Percentiles rank a stretch among this genome's conserved stretches.
These are phyloP conservation scores for Barbus barbus DNA, from an alignment of 2,113 vertebrate genomes.

Conservation along the genomic window DNA sequence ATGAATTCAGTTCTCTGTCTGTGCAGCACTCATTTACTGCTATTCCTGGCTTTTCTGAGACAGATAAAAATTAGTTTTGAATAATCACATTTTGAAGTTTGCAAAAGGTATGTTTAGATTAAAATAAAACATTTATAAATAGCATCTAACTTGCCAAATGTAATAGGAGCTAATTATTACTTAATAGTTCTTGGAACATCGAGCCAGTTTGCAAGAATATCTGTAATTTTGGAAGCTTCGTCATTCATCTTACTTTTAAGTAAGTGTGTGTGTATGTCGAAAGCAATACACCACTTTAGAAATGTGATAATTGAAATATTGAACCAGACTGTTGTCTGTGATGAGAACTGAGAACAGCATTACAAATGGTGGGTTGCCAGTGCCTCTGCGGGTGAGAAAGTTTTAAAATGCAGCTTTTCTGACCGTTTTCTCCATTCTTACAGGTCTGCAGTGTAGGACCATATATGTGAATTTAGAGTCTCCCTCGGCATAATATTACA, in stretches of 20 bases:
- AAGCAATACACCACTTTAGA: background rate
- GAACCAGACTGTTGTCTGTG: background rate
- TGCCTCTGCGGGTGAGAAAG: background rate
- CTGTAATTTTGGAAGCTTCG: background rate
- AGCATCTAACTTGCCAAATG: background rate
- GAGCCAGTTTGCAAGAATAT: background rate
- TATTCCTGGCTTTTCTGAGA: background rate
- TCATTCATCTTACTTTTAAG: background rate
- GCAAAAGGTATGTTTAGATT: background rate
- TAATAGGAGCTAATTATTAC: conserved; percentile 40
- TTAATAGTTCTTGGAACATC: conserved; percentile 2
- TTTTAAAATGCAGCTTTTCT: background rate
- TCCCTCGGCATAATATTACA: background rate
- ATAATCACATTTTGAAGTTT: background rate
- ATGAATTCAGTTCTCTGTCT: background rate
- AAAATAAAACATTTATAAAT: conserved; percentile 17
- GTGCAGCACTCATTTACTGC: background rate
- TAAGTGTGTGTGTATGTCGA: background rate
- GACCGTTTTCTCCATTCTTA: background rate
- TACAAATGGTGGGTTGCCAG: no score
- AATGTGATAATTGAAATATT: conserved; percentile 30
- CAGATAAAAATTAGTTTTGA: background rate
- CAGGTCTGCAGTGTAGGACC: background rate
- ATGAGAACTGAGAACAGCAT: conserved; percentile 8
- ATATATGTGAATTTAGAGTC: background rate